Base-by-base conservation (phyloP, 2,888 invertebrate genomes). In the Lamproptera curius region DNA sequence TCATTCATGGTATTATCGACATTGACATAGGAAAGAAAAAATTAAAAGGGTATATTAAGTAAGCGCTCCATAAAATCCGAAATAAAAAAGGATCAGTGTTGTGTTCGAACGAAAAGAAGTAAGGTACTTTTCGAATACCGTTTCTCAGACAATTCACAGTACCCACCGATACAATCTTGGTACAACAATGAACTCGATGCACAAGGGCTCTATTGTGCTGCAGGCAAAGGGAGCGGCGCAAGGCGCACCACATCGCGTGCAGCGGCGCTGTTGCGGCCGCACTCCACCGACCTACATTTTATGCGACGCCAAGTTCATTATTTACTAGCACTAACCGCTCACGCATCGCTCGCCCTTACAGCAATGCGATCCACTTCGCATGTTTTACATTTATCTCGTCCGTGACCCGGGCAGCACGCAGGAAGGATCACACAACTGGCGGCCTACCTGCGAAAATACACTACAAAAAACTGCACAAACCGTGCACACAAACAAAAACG, bases 241-340 rank as follows among this genome's bases (percentile, higher is more conserved):
- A 62, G 62, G 68, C 59, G 55, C 59, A 61, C 62, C 63, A 65
- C 69, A 78, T 84, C 77, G 85, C 84, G 84, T 85, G 73, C 68
- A 55, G 66, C 65, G 62, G 62, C 62, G 56, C 59, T 47, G 68
- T 68, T 70, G 70, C 67, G 73, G 65, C 72, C 70, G 73, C 74
- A 83, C 77, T 75, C 77, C 66, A 83, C 74, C 85, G 87, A 87
- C 87, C 87, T 84, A 87, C 80, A 86, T 87, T 80, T 86, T 87
- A 87, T 86, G 75, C 86, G 72, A 71, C 70, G 65, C 65, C 67
- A 64, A 67, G 67, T 70, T 75, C 72, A 80, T 82, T 83, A 82
- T 77, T 78, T 76, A 75, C 73, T 70, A 73, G 71, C 64, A 59
- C 59, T 63, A 65, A 57, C 64, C 62, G 63, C 58, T 63, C 76